Percentiles rank a stretch among this genome's conserved stretches.
These are phyloP conservation scores for Hydrozoanthus gracilis DNA, from an alignment of 92 coral and sea anemone species.

Conservation along the genomic window DNA sequence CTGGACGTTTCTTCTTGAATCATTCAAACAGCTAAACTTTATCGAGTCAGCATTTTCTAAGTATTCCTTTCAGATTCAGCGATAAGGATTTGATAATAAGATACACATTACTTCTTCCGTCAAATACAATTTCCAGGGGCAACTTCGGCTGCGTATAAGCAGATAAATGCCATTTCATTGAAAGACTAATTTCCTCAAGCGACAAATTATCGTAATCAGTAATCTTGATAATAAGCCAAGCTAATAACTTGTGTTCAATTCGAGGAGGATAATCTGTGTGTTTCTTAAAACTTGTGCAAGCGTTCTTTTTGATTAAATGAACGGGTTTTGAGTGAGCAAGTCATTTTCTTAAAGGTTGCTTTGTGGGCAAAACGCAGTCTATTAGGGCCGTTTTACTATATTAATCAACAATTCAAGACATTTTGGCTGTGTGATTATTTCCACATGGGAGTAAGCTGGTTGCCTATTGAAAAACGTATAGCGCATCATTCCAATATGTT, in stretches of 20 bases:
- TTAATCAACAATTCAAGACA: neutral
- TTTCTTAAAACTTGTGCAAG: too few species aligned
- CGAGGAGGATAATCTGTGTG: too few species aligned
- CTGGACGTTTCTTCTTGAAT: too few species aligned
- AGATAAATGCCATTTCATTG: neutral
- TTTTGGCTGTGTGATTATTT: neutral
- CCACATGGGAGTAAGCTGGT: slow-evolving; percentile 6
- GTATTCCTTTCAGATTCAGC: neutral
- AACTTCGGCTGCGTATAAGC: neutral
- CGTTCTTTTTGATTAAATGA: too few species aligned
- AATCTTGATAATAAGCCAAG: neutral
- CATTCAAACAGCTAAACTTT: too few species aligned
- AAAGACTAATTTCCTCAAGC: neutral
- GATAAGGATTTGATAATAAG: slow-evolving; percentile 6
- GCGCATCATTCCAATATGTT: slow-evolving; percentile 5
- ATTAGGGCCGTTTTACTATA: too few species aligned
- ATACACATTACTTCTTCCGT: neutral
- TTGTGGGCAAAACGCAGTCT: too few species aligned
- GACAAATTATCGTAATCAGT: neutral
- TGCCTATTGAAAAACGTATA: neutral
- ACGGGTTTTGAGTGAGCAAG: too few species aligned
- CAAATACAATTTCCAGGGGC: neutral
- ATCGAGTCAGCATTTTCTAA: neutral
- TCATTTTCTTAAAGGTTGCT: too few species aligned
- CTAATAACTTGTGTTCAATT: neutral